These are phyloP conservation scores for Isotomurus palustris DNA, from an alignment of 2,888 invertebrate genomes.

Conservation along the genomic window DNA sequence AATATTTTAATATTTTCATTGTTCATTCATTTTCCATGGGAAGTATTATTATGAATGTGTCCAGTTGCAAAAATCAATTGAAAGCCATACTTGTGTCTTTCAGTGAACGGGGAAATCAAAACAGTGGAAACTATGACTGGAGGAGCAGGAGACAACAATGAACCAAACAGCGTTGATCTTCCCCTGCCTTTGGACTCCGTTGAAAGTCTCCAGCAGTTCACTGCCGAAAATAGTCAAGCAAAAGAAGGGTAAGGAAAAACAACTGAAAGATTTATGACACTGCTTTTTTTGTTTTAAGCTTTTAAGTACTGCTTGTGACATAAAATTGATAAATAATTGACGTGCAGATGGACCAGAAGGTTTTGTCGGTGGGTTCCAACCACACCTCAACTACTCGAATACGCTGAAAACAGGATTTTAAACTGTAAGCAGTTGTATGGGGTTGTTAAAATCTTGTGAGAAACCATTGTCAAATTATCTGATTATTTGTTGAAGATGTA, in stretches of 20 bases:
- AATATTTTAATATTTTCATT: too few relatives aligned
- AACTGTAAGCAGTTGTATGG: conserved; percentile 61
- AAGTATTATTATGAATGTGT: too few relatives aligned
- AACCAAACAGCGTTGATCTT: neutral
- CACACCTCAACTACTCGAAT: conserved; percentile 69
- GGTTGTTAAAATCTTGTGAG: too few relatives aligned
- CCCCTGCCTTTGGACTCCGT: conserved; percentile 6
- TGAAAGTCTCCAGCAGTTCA: conserved; percentile 6
- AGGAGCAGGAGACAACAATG: neutral
- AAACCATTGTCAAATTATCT: neutral
- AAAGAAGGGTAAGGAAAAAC: neutral
- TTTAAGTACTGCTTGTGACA: too few relatives aligned
- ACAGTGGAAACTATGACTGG: too few relatives aligned
- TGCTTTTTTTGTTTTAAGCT: too few relatives aligned
- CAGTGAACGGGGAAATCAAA: too few relatives aligned
- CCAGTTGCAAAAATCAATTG: too few relatives aligned
- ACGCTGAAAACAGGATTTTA: conserved; percentile 74
- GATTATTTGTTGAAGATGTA: conserved; percentile 53
- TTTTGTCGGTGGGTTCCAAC: conserved; percentile 69
- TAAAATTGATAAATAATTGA: too few relatives aligned
- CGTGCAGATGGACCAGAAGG: conserved; percentile 50
- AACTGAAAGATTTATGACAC: neutral
- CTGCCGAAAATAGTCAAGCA: neutral
- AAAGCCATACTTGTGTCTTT: too few relatives aligned
- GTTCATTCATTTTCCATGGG: too few relatives aligned